Evolutionary conservation across 2,888 invertebrate genomes (phyloP).

Genomic region (Xanthorhoe designata): DNA sequence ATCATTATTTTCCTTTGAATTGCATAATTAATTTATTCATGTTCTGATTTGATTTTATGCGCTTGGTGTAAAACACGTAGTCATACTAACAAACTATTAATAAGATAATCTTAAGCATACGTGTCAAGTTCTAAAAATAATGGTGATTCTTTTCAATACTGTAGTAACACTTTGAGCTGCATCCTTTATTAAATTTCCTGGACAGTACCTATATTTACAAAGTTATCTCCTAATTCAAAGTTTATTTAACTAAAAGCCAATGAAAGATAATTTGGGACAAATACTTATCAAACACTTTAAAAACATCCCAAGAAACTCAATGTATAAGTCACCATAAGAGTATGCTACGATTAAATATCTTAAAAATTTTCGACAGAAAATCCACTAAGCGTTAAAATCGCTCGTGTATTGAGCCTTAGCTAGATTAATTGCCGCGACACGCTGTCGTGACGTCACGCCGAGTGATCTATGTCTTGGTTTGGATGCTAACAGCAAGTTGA

Average conservation of each 20-base stretch:
- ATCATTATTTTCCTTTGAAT: not conserved
- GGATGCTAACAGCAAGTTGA: constrained; percentile 32
- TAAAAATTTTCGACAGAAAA: not conserved
- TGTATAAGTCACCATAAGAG: not conserved
- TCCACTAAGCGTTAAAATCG: constrained; percentile 3
- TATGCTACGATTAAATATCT: not conserved
- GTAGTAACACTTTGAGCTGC: too few species aligned
- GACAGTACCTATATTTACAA: too few species aligned
- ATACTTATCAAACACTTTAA: not conserved
- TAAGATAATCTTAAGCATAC: not conserved
- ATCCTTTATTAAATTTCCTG: too few species aligned
- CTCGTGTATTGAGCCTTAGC: constrained; percentile 24
- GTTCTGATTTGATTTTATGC: not conserved
- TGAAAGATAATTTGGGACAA: too few species aligned
- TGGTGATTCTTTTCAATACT: too few species aligned
- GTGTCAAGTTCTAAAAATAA: not conserved
- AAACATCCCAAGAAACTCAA: not conserved
- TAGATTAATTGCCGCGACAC: constrained; percentile 42
- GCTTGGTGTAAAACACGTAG: not conserved
- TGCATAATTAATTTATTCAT: not conserved
- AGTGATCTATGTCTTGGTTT: constrained; percentile 40
- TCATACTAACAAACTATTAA: not conserved
- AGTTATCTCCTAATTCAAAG: too few species aligned
- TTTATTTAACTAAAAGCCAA: too few species aligned
- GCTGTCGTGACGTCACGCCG: constrained; percentile 41